phyloP scores from a whole-genome alignment of 2,888 invertebrate genomes.

The Pyrrhosoma nymphula region DNA sequence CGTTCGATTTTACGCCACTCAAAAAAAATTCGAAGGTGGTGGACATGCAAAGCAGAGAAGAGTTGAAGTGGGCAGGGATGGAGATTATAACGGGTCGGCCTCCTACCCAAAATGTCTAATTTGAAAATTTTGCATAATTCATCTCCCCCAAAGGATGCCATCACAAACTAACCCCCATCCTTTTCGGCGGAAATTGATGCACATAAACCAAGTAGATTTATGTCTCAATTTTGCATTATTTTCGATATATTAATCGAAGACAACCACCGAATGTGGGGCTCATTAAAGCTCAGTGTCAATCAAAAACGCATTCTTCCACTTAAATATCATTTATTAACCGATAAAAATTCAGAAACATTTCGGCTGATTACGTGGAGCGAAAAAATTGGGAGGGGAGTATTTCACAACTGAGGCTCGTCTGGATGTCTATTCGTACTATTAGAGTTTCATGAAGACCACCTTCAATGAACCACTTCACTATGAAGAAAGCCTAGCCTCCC shows the following conservation, averaged over 20 bases:
- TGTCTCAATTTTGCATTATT: neutral
- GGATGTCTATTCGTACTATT: too few species aligned
- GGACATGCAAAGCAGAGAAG: neutral
- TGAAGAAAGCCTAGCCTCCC: too few species aligned
- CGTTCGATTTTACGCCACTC: neutral
- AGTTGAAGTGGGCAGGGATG: neutral
- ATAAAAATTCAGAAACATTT: too few species aligned
- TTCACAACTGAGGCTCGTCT: too few species aligned
- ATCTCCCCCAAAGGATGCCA: neutral
- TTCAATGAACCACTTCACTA: too few species aligned
- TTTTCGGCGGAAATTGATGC: neutral
- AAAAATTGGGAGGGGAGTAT: too few species aligned
- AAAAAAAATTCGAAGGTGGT: conserved; percentile 20
- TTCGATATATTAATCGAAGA: neutral
- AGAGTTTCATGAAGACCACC: too few species aligned
- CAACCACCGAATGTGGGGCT: neutral
- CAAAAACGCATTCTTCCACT: too few species aligned
- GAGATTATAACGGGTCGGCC: neutral
- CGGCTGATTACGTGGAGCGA: too few species aligned
- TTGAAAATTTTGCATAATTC: neutral
- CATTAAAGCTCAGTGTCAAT: too few species aligned
- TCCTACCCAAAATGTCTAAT: neutral
- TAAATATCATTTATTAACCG: too few species aligned
- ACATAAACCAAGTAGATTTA: neutral
- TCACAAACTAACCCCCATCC: neutral